Percentiles rank a stretch among this genome's conserved stretches.
Conservation (phyloP, 2,113 vertebrate genomes). For the Carassius carassius region DNA sequence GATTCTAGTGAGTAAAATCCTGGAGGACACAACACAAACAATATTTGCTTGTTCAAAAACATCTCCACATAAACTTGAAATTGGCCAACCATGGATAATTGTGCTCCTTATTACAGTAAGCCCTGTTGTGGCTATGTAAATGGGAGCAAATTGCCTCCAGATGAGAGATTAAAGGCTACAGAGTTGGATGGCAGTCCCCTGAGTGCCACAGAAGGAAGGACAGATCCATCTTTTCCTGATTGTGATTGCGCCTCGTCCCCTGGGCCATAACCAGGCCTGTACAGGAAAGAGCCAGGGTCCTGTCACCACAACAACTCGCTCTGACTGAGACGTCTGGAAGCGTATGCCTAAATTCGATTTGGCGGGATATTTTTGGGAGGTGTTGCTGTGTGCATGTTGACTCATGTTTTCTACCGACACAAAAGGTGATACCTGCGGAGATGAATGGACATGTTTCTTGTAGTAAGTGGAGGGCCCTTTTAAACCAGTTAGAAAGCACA, state of each 20-base stretch:
- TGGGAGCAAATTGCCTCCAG: constrained; percentile 80
- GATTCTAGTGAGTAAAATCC: not conserved
- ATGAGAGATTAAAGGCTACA: constrained; percentile 80
- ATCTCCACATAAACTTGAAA: constrained; percentile 60
- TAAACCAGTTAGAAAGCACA: not conserved
- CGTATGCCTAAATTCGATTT: not conserved
- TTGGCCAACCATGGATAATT: constrained; percentile 76
- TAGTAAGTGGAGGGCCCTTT: not conserved
- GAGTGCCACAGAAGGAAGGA: constrained; percentile 74
- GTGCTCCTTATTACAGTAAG: constrained; percentile 82
- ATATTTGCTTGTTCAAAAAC: constrained; percentile 39
- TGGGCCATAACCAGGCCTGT: constrained; percentile 68
- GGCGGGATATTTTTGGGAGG: not conserved
- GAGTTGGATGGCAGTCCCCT: constrained; percentile 71
- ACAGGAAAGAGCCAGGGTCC: constrained; percentile 61
- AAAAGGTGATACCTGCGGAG: not conserved
- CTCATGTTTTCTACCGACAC: not conserved
- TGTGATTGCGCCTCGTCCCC: constrained; percentile 72
- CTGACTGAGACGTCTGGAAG: not conserved
- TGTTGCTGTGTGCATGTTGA: not conserved
- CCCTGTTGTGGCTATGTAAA: constrained; percentile 77
- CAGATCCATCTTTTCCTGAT: constrained; percentile 82
- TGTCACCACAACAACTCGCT: constrained; percentile 61
- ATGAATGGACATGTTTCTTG: not conserved
- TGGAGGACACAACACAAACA: constrained; percentile 24